Percentiles rank a stretch among this genome's conserved stretches.
phyloP scores from a whole-genome alignment of 2,888 invertebrate species.

The Andrena dorsata region DNA sequence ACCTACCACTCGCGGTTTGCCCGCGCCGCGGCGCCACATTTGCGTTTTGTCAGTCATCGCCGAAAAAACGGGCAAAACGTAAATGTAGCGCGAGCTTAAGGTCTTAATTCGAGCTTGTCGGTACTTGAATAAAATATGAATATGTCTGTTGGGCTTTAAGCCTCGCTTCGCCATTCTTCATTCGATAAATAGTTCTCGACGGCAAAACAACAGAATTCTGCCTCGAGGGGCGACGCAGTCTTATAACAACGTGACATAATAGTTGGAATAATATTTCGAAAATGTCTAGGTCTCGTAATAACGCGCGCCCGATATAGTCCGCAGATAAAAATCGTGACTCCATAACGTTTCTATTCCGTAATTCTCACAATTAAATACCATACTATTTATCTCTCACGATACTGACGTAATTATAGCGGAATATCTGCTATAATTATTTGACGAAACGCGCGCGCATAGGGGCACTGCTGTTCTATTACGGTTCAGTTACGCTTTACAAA shows the following conservation, averaged over 20 bases:
- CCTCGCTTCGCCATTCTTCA: too few relatives aligned
- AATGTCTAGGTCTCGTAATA: neutral
- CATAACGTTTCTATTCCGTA: neutral
- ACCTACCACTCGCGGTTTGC: too few relatives aligned
- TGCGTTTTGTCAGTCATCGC: too few relatives aligned
- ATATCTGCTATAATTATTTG: constrained; percentile 30
- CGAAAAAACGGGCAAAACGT: too few relatives aligned
- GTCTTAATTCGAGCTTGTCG: too few relatives aligned
- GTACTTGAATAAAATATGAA: too few relatives aligned
- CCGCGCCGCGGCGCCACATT: too few relatives aligned
- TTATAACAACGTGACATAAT: neutral
- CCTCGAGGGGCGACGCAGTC: too few relatives aligned
- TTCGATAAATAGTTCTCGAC: too few relatives aligned
- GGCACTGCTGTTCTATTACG: constrained; percentile 39
- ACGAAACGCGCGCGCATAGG: neutral
- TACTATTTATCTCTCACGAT: neutral
- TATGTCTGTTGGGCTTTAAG: too few relatives aligned
- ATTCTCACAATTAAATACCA: constrained; percentile 26
- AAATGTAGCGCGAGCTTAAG: too few relatives aligned
- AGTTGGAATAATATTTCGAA: neutral
- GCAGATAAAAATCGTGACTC: neutral
- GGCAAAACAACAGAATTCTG: too few relatives aligned
- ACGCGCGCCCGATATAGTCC: neutral
- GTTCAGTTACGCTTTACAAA: constrained; percentile 45
- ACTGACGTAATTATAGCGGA: constrained; percentile 30